Evolutionary conservation across 53 echinoderm and acorn worm genomes (phyloP).

Genomic region (Temnopleurus reevesii): DNA sequence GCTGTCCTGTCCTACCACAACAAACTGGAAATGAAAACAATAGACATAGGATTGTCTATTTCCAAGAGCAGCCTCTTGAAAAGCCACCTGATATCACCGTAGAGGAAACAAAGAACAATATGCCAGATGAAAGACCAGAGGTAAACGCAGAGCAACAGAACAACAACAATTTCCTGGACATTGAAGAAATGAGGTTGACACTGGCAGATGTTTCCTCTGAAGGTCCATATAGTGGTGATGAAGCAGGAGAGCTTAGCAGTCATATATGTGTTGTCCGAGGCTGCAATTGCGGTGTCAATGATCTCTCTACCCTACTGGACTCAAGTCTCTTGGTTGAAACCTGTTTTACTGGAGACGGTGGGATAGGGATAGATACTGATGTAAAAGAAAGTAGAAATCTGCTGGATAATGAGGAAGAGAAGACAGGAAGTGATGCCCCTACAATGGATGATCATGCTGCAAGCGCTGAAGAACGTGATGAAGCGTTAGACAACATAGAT

Average conservation of each 20-base stretch:
- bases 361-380: neutral
- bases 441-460: neutral
- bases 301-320: slow-evolving; percentile 38
- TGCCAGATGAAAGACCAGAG: neutral
- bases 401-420: neutral
- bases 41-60: slow-evolving; percentile 40
- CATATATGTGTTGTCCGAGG: slow-evolving; percentile 48
- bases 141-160: neutral
- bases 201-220: slow-evolving; percentile 29
- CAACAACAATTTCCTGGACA: neutral
- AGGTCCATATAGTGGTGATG: slow-evolving; percentile 5
- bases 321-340: slow-evolving; percentile 49
- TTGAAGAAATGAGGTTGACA: slow-evolving; percentile 4
- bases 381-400: neutral
- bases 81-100: neutral
- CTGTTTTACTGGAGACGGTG: slow-evolving; percentile 12
- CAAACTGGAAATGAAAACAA: neutral
- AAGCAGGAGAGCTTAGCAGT: neutral
- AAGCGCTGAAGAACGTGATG: neutral
- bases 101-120: neutral
- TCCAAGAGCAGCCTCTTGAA: slow-evolving; percentile 17
- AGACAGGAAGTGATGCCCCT: neutral
- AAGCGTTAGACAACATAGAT: neutral
- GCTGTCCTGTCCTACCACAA: slow-evolving; percentile 49
- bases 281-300: slow-evolving; percentile 12